Percentiles rank a stretch among this genome's conserved stretches.
Conservation (phyloP, 1,140 invertebrate genomes). For the Lycorma delicatula region DNA sequence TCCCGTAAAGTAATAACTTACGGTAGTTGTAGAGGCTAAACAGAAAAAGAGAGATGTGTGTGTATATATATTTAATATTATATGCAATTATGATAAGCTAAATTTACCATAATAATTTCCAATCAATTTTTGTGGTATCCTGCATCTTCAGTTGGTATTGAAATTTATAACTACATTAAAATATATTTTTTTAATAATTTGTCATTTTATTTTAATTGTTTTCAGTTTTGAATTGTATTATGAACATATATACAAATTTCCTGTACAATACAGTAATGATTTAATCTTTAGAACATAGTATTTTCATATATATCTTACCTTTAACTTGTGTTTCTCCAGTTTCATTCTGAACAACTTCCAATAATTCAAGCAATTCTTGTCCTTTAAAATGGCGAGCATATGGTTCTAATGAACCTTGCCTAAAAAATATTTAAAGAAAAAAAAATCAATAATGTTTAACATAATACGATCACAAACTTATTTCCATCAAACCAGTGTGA, state of each 20-base stretch:
- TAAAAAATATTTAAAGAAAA: no score
- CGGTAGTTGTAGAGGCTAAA: no score
- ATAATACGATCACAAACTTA: no score
- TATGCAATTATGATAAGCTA: background rate
- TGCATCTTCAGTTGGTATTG: background rate
- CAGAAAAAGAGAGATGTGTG: no score
- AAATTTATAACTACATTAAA: background rate
- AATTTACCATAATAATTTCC: background rate
- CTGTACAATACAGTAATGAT: slow-evolving; percentile 1
- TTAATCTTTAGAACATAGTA: background rate
- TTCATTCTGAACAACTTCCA: slow-evolving; percentile 44
- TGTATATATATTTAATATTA: background rate
- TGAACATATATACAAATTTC: background rate
- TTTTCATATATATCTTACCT: background rate
- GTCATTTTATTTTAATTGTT: no score
- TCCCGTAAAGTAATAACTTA: no score
- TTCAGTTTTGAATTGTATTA: no score
- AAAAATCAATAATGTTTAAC: no score
- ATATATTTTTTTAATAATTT: no score
- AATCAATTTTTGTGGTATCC: background rate
- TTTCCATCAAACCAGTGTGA: no score
- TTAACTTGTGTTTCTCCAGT: slow-evolving; percentile 8
- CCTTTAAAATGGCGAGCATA: slow-evolving; percentile 78
- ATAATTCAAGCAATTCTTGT: slow-evolving; percentile 71
- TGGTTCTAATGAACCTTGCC: slow-evolving; percentile 76